Base-by-base conservation (phyloP, 2,113 vertebrate genomes). In the Indicator maculatus region DNA sequence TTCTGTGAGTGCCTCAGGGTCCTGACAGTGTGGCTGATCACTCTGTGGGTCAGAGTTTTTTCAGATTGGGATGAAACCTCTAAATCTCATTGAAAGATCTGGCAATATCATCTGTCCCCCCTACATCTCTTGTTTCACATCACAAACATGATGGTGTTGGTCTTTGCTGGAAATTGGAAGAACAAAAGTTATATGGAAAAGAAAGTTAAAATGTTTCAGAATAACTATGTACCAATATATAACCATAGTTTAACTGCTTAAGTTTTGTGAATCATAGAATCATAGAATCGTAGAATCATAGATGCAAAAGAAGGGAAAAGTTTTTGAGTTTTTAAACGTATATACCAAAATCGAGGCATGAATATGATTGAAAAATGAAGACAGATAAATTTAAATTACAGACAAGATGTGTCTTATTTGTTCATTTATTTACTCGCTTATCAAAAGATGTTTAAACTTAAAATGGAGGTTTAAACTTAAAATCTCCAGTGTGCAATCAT, bases 201-300 rank as follows among this genome's bases (percentile, higher is more conserved):
- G 33, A 84, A 76, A 67, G 18, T 16, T 73, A 81, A 88, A 61
- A 82, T 65, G 53, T 86, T 86, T 92, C 63, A 60, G 47, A 59
- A 89, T 60, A 55, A 53, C 45, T 64, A 60, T 28, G 24, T 53
- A 71, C 23, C 56, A 88, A 45, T 53, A 59, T 84, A 83, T 88
- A 93, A 89, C 38, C 19, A 71, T 81, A 67, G 63, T 95, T 91
- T 89, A 91, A 93, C 70, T 92, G 66, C 38, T 96, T 93, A 39
- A 91, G 96, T 97, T 97, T 95, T 86, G 79, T 90, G 52, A n/a
- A n/a, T n/a, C n/a, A n/a, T n/a, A n/a, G n/a, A n/a, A n/a, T n/a
- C n/a, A n/a, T n/a, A n/a, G n/a, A n/a, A n/a, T n/a, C n/a, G n/a
- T n/a, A n/a, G n/a, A n/a, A n/a, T n/a, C n/a, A n/a, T n/a, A n/a